Evolutionary conservation across 2,797 vertebrate genomes (phyloP).

Genomic region (Brotula barbata): DNA sequence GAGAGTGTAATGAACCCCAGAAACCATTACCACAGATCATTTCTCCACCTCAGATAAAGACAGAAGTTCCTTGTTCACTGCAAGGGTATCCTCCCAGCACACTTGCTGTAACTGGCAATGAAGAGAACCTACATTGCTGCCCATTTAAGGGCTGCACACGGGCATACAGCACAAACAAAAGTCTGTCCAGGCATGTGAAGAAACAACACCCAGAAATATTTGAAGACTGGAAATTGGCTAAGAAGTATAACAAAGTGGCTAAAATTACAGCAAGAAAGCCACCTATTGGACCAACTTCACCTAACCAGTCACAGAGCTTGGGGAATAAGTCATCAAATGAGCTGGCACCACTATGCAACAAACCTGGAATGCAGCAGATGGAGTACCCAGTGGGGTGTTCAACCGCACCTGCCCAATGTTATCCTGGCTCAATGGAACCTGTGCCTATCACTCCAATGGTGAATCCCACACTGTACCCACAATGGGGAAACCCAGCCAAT

Average conservation of each 20-base stretch:
- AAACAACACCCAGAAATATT: constrained; percentile 96
- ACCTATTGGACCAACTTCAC: constrained; percentile 74
- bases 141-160: constrained; percentile 92
- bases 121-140: constrained; percentile 87
- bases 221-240: constrained; percentile 92
- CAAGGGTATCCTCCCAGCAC: constrained; percentile 67
- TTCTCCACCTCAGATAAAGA: constrained; percentile 70
- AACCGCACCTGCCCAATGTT: constrained; percentile 76
- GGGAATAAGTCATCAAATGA: constrained; percentile 65
- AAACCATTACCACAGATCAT: constrained; percentile 65
- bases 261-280: constrained; percentile 81
- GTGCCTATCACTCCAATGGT: constrained; percentile 86
- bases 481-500: constrained; percentile 83
- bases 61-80: constrained; percentile 64
- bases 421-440: constrained; percentile 84
- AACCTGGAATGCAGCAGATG: constrained; percentile 80
- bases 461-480: constrained; percentile 85
- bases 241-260: constrained; percentile 90
- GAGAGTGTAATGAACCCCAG: constrained; percentile 42
- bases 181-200: constrained; percentile 97
- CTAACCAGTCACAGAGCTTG: constrained; percentile 71
- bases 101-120: constrained; percentile 57
- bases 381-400: constrained; percentile 80
- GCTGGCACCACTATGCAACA: constrained; percentile 77
- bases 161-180: constrained; percentile 95